Evolutionary conservation across 1,140 invertebrate genomes (phyloP).

Genomic region (Zaprionus capensis): DNA sequence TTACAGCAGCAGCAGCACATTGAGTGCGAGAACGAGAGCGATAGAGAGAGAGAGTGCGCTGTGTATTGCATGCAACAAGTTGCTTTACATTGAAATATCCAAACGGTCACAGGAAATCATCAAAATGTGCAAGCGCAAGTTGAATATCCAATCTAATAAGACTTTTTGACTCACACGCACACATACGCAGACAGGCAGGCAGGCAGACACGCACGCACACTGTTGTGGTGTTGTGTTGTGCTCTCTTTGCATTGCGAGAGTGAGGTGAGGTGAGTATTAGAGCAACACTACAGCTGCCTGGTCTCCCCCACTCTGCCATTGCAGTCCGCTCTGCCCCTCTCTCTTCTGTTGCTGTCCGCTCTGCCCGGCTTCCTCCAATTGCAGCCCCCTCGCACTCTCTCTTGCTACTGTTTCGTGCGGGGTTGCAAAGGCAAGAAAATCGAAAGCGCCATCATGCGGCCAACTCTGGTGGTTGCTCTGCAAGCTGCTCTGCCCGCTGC

Average conservation of each 20-base stretch:
- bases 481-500: constrained; percentile 25
- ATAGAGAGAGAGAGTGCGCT: not conserved
- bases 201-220: constrained; percentile 7
- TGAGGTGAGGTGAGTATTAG: not conserved
- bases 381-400: constrained; percentile 22
- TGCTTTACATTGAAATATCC: constrained; percentile 71
- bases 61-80: constrained; percentile 74
- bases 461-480: constrained; percentile 46
- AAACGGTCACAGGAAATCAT: constrained; percentile 79
- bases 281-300: constrained; percentile 17
- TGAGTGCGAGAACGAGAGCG: not conserved
- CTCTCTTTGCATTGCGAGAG: constrained; percentile 28
- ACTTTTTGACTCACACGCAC: constrained; percentile 35
- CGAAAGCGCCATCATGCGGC: constrained; percentile 52
- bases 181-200: not conserved
- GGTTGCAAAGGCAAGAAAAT: constrained; percentile 66
- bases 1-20: constrained; percentile 23
- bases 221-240: constrained; percentile 13
- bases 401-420: constrained; percentile 53
- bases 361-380: constrained; percentile 16
- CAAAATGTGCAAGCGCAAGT: constrained; percentile 71
- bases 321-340: no score
- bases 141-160: constrained; percentile 46
- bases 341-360: not conserved
- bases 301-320: no score